Evolutionary conservation across 2,888 invertebrate species (phyloP).

Genomic region (Hydroisotoma schaefferi): DNA sequence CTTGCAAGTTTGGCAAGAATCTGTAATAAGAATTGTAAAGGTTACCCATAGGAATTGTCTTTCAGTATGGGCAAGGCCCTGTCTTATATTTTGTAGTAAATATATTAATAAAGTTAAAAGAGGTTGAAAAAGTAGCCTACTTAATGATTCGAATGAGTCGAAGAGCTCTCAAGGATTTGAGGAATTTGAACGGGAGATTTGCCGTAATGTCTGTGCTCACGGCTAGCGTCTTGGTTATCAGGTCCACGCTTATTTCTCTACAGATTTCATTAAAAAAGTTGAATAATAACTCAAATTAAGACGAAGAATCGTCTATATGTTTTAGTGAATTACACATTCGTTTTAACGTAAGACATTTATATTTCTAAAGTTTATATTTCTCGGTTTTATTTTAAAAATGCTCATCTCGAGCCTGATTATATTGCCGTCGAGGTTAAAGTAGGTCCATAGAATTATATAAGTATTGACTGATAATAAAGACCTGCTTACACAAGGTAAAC

Average conservation of each 20-base stretch:
- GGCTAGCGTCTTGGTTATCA: conserved; percentile 34
- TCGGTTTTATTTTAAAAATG: conserved; percentile 1
- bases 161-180: conserved; percentile 40
- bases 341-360: too few relatives aligned
- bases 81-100: too few relatives aligned
- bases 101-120: too few relatives aligned
- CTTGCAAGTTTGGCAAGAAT: conserved; percentile 47
- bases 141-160: conserved; percentile 43
- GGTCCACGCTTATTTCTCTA: conserved; percentile 32
- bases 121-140: too few relatives aligned
- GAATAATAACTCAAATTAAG: not conserved
- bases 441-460: too few relatives aligned
- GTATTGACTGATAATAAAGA: too few relatives aligned
- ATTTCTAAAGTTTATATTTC: not conserved
- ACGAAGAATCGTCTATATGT: not conserved
- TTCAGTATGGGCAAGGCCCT: not conserved
- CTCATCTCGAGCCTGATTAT: not conserved
- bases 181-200: conserved; percentile 27
- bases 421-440: not conserved
- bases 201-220: conserved; percentile 35
- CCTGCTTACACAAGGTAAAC: conserved; percentile 31
- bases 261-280: not conserved
- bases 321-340: not conserved
- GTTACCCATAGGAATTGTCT: not conserved
- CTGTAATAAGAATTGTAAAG: conserved; percentile 7